phyloP scores from a whole-genome alignment of 2,797 vertebrate genomes.

The Trachurus trachurus region DNA sequence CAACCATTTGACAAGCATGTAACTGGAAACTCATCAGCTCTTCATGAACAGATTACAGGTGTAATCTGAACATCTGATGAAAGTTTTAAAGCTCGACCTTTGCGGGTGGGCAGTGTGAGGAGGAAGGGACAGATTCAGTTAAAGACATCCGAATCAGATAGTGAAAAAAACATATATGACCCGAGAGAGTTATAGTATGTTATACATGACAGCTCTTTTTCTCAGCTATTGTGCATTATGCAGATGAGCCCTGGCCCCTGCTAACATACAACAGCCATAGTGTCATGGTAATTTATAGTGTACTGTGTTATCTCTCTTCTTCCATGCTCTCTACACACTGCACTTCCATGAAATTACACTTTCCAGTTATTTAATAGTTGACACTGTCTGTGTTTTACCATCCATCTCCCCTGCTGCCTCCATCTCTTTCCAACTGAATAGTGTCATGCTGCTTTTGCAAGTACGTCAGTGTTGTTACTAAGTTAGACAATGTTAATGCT shows the following conservation, averaged over 20 bases:
- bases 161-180: too few species aligned
- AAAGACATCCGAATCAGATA: not conserved
- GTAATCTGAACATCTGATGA: constrained; percentile 49
- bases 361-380: not conserved
- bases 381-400: not conserved
- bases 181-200: constrained; percentile 27
- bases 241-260: constrained; percentile 20
- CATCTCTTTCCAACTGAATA: not conserved
- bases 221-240: constrained; percentile 37
- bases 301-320: constrained; percentile 1
- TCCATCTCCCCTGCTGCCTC: not conserved
- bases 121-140: not conserved
- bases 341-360: constrained; percentile 25
- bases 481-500: constrained; percentile 6
- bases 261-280: not conserved
- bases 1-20: constrained; percentile 27
- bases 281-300: not conserved
- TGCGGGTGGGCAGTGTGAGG: not conserved
- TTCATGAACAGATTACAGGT: constrained; percentile 41
- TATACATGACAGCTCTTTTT: constrained; percentile 29
- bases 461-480: not conserved
- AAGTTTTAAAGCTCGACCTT: constrained; percentile 37
- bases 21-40: constrained; percentile 19
- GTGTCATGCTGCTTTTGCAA: constrained; percentile 4
- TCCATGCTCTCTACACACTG: not conserved